Percentiles rank a stretch among this genome's conserved stretches.
Evolutionary conservation across 2,113 vertebrate species (phyloP).

Genomic region (Sitta europaea): DNA sequence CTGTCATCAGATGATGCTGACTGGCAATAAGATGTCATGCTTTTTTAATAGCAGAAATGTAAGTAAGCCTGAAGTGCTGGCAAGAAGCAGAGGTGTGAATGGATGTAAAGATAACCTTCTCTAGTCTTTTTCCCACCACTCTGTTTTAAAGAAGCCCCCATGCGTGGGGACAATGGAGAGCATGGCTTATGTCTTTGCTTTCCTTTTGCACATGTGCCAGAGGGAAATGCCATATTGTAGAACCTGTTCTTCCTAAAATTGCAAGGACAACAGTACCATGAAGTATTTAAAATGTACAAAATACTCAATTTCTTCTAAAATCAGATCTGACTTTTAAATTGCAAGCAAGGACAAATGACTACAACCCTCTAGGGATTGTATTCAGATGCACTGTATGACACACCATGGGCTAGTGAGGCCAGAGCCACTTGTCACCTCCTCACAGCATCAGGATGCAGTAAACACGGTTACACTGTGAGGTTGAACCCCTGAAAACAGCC

Average conservation of each 20-base stretch:
- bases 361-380: background rate
- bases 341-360: background rate
- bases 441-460: background rate
- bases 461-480: background rate
- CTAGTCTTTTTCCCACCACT: background rate
- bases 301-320: background rate
- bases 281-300: background rate
- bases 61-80: background rate
- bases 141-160: background rate
- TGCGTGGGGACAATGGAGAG: background rate
- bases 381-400: background rate
- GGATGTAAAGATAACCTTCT: background rate
- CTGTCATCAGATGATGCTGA: accelerated
- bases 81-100: background rate
- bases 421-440: background rate
- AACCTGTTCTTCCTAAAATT: background rate
- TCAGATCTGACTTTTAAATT: background rate
- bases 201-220: background rate
- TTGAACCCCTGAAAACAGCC: background rate
- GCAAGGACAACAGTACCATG: background rate
- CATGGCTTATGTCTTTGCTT: background rate
- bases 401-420: accelerated
- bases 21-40: background rate
- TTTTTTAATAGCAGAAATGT: background rate
- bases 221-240: background rate